Conservation (phyloP, 2,797 vertebrate species). For the Syndactyla subalaris region DNA sequence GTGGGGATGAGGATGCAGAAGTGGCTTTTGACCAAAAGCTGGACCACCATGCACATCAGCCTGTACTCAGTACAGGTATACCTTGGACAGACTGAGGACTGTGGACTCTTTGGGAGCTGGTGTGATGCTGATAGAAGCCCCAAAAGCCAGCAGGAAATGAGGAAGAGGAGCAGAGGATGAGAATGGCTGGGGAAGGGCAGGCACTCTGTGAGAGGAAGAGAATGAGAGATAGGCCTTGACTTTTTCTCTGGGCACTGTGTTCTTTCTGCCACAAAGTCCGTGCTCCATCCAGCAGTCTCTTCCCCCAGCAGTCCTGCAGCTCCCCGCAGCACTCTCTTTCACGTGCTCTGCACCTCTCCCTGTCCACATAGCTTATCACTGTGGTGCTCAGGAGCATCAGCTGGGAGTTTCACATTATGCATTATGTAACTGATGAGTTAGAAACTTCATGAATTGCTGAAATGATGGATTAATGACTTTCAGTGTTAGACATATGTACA, state of each 20-base stretch:
- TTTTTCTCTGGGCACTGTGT: fast-evolving
- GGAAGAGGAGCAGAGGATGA: not conserved
- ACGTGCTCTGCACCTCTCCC: fast-evolving
- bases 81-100: not conserved
- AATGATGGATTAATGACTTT: not conserved
- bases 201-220: not conserved
- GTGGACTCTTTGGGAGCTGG: not conserved
- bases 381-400: not conserved
- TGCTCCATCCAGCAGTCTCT: no score
- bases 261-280: not conserved
- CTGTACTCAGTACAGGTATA: not conserved
- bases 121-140: not conserved
- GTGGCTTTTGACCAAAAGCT: not conserved
- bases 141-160: not conserved
- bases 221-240: not conserved
- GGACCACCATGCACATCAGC: not conserved
- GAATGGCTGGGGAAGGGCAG: not conserved
- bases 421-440: not conserved
- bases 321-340: not conserved
- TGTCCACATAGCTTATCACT: not conserved
- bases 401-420: fast-evolving
- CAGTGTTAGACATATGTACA: fast-evolving
- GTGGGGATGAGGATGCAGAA: not conserved
- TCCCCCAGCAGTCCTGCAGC: not conserved
- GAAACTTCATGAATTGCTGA: not conserved